Evolutionary conservation across 2,888 invertebrate genomes (phyloP).

Genomic region (Ennomos fuscantarius): DNA sequence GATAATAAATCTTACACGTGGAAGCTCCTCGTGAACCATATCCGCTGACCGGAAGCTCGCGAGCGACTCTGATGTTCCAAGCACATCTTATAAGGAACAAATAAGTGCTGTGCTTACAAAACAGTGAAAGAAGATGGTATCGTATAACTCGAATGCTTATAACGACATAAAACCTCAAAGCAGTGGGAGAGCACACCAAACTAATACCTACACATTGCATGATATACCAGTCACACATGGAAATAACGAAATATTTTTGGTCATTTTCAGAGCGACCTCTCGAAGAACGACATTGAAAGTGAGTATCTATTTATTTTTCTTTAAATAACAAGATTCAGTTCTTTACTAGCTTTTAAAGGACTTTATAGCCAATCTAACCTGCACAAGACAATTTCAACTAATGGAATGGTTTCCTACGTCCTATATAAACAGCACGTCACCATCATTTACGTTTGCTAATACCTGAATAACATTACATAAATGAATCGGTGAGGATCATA

Average conservation of each 20-base stretch:
- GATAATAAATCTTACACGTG: conserved; percentile 54
- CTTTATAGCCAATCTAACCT: background rate
- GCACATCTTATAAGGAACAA: conserved; percentile 44
- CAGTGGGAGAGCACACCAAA: conserved; percentile 58
- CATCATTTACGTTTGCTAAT: conserved; percentile 3
- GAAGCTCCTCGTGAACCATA: conserved; percentile 60
- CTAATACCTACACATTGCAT: conserved; percentile 63
- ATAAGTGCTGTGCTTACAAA: conserved; percentile 72
- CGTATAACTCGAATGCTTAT: conserved; percentile 45
- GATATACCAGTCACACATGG: conserved; percentile 59
- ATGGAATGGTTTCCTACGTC: background rate
- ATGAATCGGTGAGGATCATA: conserved; percentile 51
- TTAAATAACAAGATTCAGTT: conserved; percentile 14
- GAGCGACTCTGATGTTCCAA: conserved; percentile 52
- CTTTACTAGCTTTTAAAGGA: conserved; percentile 8
- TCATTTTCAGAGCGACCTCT: conserved; percentile 93
- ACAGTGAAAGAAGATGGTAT: conserved; percentile 69
- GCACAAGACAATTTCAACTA: background rate
- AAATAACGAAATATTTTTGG: conserved; percentile 79
- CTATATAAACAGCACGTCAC: background rate
- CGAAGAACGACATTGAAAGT: conserved; percentile 95
- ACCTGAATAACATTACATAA: conserved; percentile 45
- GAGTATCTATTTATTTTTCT: conserved; percentile 80
- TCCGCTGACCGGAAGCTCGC: conserved; percentile 78
- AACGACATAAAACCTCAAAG: conserved; percentile 58